A percentile compares a stretch with the other conserved stretches of the same genome.
Evolutionary conservation across 2,797 vertebrate genomes (phyloP).

Genomic region (Danio jaintianensis): DNA sequence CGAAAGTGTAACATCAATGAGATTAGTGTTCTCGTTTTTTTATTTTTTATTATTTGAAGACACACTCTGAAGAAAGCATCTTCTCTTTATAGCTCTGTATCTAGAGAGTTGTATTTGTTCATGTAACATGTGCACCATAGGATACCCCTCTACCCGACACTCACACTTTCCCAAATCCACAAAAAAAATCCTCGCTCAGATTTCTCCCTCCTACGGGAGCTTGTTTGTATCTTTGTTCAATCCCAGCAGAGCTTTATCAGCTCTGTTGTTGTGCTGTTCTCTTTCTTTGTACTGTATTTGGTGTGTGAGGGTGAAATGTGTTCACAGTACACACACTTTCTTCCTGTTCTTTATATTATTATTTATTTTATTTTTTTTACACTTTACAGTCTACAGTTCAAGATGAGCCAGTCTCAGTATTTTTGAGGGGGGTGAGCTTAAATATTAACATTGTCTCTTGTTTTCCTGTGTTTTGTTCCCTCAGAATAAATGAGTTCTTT

Average conservation of each 20-base stretch:
- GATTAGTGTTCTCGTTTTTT: not conserved
- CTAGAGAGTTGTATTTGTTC: slow-evolving; percentile 10
- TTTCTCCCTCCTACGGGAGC: not conserved
- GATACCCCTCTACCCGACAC: not conserved
- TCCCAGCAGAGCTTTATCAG: slow-evolving; percentile 31
- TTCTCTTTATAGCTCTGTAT: slow-evolving; percentile 18
- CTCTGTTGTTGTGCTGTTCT: slow-evolving; percentile 25
- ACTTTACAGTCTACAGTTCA: not conserved
- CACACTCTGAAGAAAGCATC: not conserved
- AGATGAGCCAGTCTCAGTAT: slow-evolving; percentile 23
- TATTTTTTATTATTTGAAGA: not conserved
- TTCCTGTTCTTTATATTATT: not conserved
- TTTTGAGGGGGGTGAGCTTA: not conserved
- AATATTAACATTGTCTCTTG: slow-evolving; percentile 1
- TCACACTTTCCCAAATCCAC: slow-evolving; percentile 30
- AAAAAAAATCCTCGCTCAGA: slow-evolving; percentile 33
- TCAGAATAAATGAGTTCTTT: slow-evolving; percentile 76
- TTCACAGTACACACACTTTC: not conserved
- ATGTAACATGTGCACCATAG: not conserved
- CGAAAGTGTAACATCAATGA: not conserved
- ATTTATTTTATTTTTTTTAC: no score
- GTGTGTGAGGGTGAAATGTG: not conserved
- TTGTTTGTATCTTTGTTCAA: slow-evolving; percentile 38
- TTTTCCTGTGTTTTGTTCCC: slow-evolving; percentile 13
- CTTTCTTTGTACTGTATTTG: slow-evolving; percentile 18